A percentile compares a stretch with the other conserved stretches of the same genome.
Evolutionary conservation across 2,797 vertebrate species (phyloP).

Genomic region (Sparidentex hasta): DNA sequence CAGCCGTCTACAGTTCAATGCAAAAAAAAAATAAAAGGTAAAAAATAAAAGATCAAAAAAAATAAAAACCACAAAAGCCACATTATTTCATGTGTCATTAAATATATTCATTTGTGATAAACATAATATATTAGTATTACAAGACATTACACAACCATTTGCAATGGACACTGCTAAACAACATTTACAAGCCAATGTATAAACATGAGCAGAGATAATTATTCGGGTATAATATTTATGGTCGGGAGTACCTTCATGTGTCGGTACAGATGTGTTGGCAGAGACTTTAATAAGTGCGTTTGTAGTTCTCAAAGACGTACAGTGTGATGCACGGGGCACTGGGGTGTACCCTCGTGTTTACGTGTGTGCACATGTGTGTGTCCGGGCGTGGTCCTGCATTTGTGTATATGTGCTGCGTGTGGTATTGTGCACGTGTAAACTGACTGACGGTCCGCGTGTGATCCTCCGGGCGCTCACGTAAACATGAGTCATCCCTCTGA

Average conservation of each 20-base stretch:
- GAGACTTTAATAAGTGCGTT: slow-evolving; percentile 26
- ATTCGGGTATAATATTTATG: slow-evolving; percentile 69
- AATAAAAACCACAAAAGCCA: slow-evolving; percentile 89
- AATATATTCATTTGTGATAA: slow-evolving; percentile 99
- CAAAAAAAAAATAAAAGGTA: slow-evolving; percentile 74
- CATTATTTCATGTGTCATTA: slow-evolving; percentile 95
- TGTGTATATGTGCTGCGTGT: slow-evolving; percentile 2
- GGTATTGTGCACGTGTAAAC: slow-evolving; percentile 26
- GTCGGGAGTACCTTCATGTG: slow-evolving; percentile 67
- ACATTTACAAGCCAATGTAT: slow-evolving; percentile 93
- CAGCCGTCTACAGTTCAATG: slow-evolving; percentile 86
- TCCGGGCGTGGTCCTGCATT: not conserved
- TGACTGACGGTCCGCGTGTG: slow-evolving; percentile 1
- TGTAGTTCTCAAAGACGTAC: slow-evolving; percentile 52
- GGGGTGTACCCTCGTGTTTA: slow-evolving; percentile 34
- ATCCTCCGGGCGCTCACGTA: slow-evolving; percentile 55
- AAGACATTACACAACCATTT: slow-evolving; percentile 92
- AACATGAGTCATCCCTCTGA: slow-evolving; percentile 69
- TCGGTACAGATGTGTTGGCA: slow-evolving; percentile 42
- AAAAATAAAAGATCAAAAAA: slow-evolving; percentile 70
- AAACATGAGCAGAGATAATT: slow-evolving; percentile 80
- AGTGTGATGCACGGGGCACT: slow-evolving; percentile 61
- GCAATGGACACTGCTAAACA: slow-evolving; percentile 92
- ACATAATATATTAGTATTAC: slow-evolving; percentile 99
- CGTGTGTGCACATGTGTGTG: slow-evolving; percentile 6